Conservation (phyloP, 2,113 vertebrate genomes). For the Corydoras sp. region DNA sequence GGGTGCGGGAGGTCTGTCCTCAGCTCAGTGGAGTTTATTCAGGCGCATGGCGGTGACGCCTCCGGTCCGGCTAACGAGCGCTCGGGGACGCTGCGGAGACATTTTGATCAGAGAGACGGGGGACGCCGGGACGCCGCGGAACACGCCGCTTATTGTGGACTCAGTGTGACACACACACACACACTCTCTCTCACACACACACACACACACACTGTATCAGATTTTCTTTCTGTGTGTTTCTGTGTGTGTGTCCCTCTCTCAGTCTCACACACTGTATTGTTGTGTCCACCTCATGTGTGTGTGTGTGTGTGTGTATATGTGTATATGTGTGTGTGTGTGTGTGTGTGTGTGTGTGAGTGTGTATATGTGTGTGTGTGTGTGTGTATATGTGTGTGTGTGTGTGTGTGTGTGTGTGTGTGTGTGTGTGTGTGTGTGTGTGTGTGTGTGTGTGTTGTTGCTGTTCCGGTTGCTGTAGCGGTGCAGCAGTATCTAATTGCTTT, state of each 20-base stretch:
- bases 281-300: slow-evolving; percentile 11
- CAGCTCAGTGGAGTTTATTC: slow-evolving; percentile 24
- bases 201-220: background rate
- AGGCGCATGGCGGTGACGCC: background rate
- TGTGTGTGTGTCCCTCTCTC: no score
- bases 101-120: slow-evolving; percentile 25
- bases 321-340: no score
- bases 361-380: no score
- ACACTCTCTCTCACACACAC: background rate
- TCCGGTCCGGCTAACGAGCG: slow-evolving; percentile 12
- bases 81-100: slow-evolving; percentile 4
- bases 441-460: slow-evolving; percentile 26
- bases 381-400: no score
- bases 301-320: no score
- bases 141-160: slow-evolving; percentile 3
- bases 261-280: background rate
- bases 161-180: background rate
- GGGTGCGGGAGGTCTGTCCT: slow-evolving; percentile 8
- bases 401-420: no score
- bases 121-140: background rate
- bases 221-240: no score
- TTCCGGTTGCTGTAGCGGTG: slow-evolving; percentile 38
- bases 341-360: no score
- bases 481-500: slow-evolving; percentile 50
- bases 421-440: no score